phyloP scores from a whole-genome alignment of 2,113 vertebrate genomes.

The Guaruba guarouba region DNA sequence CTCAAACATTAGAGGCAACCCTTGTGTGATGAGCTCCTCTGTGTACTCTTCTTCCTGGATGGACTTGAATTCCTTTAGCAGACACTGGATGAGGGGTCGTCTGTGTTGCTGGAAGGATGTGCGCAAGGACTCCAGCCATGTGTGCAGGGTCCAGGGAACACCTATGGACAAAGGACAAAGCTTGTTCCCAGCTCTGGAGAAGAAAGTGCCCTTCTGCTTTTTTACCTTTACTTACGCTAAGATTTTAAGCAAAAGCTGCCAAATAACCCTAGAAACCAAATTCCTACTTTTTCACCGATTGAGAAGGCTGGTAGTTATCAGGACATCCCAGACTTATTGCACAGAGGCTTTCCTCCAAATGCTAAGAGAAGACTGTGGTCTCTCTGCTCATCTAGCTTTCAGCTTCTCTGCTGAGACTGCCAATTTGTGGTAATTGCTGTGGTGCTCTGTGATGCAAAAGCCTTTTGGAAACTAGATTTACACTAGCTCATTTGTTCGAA shows the following conservation, averaged over 20 bases:
- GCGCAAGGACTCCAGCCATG: conserved; percentile 92
- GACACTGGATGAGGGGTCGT: conserved; percentile 90
- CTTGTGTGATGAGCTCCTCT: conserved; percentile 90
- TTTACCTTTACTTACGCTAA: background rate
- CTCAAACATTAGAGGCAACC: conserved; percentile 94
- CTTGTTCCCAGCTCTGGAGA: background rate
- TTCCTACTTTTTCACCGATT: background rate
- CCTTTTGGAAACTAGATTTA: conserved; percentile 57
- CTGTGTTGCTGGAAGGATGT: conserved; percentile 93
- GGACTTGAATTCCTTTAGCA: conserved; percentile 94
- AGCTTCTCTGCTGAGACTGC: conserved; percentile 53
- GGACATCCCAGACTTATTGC: background rate
- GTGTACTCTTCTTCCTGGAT: conserved; percentile 97
- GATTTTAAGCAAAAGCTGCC: background rate
- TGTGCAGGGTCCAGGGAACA: conserved; percentile 94
- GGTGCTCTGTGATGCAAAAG: conserved; percentile 38
- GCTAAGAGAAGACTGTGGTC: conserved; percentile 2
- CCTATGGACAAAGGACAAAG: conserved; percentile 66
- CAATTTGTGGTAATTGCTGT: conserved; percentile 58
- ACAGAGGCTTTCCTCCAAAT: background rate
- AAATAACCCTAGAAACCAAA: background rate
- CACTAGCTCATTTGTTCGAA: conserved; percentile 38
- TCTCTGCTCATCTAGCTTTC: conserved; percentile 37
- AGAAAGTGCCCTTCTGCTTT: background rate
- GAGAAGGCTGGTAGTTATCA: background rate